A percentile compares a stretch with the other conserved stretches of the same genome.
Conservation (phyloP, 2,888 invertebrate species). For the Lamproptera curius region DNA sequence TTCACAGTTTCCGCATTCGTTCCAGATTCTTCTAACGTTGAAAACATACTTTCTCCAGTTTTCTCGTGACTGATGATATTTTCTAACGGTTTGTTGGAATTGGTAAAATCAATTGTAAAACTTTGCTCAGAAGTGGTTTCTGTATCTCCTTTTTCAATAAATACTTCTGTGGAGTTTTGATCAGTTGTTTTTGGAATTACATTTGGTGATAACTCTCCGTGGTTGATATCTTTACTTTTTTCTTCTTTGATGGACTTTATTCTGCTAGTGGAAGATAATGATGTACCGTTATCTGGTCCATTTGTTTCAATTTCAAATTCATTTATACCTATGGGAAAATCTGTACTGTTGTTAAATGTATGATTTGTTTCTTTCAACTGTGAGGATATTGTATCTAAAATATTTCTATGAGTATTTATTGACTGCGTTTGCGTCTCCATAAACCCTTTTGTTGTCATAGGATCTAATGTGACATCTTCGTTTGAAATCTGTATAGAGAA, state of each 20-base stretch:
- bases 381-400: conserved; percentile 42
- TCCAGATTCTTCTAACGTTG: too few relatives aligned
- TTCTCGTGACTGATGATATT: too few relatives aligned
- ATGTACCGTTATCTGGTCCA: too few relatives aligned
- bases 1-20: conserved; percentile 16
- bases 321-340: neutral
- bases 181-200: too few relatives aligned
- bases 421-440: conserved; percentile 30
- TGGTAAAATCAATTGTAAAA: neutral
- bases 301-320: too few relatives aligned
- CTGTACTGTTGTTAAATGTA: conserved; percentile 1
- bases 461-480: conserved; percentile 38
- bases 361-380: conserved; percentile 18
- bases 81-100: neutral
- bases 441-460: conserved; percentile 27
- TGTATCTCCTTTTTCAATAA: too few relatives aligned
- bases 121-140: neutral
- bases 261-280: too few relatives aligned
- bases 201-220: too few relatives aligned
- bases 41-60: too few relatives aligned
- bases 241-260: too few relatives aligned
- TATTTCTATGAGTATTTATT: conserved; percentile 28
- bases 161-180: too few relatives aligned
- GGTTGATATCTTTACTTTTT: too few relatives aligned
- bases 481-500: conserved; percentile 23